Evolutionary conservation across 2,888 invertebrate species (phyloP), one percentile per base, ranked within the genome.

Genomic region (Apamea monoglypha): DNA sequence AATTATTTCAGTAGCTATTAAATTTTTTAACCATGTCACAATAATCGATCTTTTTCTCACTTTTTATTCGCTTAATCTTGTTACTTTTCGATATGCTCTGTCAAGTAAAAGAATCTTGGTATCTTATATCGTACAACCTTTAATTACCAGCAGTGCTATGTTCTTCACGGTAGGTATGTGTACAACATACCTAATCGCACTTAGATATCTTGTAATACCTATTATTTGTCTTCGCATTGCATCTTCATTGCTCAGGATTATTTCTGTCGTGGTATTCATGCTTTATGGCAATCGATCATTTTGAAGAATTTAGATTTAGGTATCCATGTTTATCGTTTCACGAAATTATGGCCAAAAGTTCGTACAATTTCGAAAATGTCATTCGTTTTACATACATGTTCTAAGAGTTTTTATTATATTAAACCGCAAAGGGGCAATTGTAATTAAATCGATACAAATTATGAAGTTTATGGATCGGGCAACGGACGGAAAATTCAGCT

Each of bases 161-260:
- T 70, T 84, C 36, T 64, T 69, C 36, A 50, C 40, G 36, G 44
- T 76, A 70, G 36, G 44, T 76, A 70, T 50, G 32, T 50, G 29
- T 75, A 66, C 70, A 61, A 56, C 36, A 21, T 29, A 61, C 32
- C 53, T 74, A 67, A 66, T 71, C 44, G 66, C 61, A 76, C 36
- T 64, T 56, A 29, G n/a, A 73, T 36, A 66, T 74, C 47, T 70
- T 83, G 72, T 78, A 53, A 68, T 36, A 67, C n/a, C 21, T 74
- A 83, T 73, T 64, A 72, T 56, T 70, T 69, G 53, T 72, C 47
- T 84, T 77, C 72, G 56, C 63, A 74, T 77, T 61, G 80, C 56
- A 81, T 84, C 29, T 61, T n/a, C 64, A 70, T 85, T 75, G 47
- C 66, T 68, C 77, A 74, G 64, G 29, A 76, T 71, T 72, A 74